Conservation (phyloP, 2,797 vertebrate species). For the Cryptoprocta ferox region DNA sequence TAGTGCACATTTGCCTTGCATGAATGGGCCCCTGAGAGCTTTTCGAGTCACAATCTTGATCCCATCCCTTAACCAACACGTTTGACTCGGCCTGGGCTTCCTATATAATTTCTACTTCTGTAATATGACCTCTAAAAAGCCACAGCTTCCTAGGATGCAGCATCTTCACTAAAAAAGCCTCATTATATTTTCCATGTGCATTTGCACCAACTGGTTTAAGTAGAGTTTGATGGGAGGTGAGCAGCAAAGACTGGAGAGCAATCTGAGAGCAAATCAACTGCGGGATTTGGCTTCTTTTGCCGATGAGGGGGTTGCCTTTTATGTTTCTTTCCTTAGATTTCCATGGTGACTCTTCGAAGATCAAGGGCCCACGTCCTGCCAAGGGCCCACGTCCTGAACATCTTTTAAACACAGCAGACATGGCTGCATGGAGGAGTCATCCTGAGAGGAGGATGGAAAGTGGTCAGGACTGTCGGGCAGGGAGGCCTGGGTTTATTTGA, state of each 20-base stretch:
- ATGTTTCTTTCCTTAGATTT: constrained; percentile 22
- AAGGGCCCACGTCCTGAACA: background rate
- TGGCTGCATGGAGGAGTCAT: too few relatives aligned
- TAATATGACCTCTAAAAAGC: background rate
- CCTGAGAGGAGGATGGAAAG: background rate
- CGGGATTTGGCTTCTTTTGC: background rate
- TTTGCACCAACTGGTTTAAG: background rate
- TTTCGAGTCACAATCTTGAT: too few relatives aligned
- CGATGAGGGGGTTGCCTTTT: background rate
- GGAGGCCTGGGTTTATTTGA: background rate
- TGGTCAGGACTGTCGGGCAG: background rate
- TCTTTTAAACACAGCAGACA: constrained; percentile 33
- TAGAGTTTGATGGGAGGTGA: background rate
- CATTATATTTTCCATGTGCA: accelerated
- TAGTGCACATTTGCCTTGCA: accelerated
- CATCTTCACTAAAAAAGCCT: background rate
- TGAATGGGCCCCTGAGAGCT: too few relatives aligned
- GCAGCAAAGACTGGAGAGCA: background rate
- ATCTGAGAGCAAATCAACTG: background rate
- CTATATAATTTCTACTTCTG: background rate
- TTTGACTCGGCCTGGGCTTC: too few relatives aligned
- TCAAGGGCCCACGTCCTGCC: background rate
- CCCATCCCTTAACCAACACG: accelerated
- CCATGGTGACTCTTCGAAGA: constrained; percentile 36
- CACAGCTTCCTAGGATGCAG: background rate